phyloP scores from a whole-genome alignment of 1,140 invertebrate genomes.

The Dreissena rostriformis region DNA sequence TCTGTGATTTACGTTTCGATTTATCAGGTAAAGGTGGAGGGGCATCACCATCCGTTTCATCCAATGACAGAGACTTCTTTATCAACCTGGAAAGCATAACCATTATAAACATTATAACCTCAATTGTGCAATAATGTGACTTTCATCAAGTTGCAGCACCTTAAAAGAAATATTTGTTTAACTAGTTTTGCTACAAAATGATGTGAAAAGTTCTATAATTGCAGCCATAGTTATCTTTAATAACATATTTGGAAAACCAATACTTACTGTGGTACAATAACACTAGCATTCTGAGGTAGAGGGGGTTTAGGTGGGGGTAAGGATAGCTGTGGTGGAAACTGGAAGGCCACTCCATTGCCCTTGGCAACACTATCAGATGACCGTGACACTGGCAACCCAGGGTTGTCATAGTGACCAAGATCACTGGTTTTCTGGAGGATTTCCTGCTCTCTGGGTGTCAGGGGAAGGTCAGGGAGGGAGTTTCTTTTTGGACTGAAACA shows the following conservation, averaged over 20 bases:
- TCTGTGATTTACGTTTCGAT: constrained; percentile 69
- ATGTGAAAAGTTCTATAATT: no score
- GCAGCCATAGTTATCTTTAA: no score
- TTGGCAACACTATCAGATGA: constrained; percentile 67
- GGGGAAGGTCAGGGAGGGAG: constrained; percentile 90
- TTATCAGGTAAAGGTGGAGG: constrained; percentile 75
- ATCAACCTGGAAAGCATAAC: constrained; percentile 42
- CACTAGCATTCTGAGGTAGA: constrained; percentile 84
- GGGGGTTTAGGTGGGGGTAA: constrained; percentile 93
- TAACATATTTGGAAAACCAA: not conserved
- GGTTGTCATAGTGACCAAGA: constrained; percentile 70
- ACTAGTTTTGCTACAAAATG: no score
- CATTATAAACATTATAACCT: not conserved
- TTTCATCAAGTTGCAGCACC: no score
- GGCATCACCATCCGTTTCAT: constrained; percentile 81
- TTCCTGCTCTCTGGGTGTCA: constrained; percentile 80
- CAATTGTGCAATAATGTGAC: no score
- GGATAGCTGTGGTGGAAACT: constrained; percentile 54
- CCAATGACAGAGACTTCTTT: constrained; percentile 49
- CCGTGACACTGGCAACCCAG: constrained; percentile 57
- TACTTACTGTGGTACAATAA: constrained; percentile 66
- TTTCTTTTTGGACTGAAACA: constrained; percentile 83
- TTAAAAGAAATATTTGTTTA: no score
- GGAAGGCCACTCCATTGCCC: constrained; percentile 51
- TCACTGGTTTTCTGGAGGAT: constrained; percentile 80